These are phyloP conservation scores for Puma concolor DNA, from an alignment of 2,113 vertebrate species.

Conservation along the genomic window DNA sequence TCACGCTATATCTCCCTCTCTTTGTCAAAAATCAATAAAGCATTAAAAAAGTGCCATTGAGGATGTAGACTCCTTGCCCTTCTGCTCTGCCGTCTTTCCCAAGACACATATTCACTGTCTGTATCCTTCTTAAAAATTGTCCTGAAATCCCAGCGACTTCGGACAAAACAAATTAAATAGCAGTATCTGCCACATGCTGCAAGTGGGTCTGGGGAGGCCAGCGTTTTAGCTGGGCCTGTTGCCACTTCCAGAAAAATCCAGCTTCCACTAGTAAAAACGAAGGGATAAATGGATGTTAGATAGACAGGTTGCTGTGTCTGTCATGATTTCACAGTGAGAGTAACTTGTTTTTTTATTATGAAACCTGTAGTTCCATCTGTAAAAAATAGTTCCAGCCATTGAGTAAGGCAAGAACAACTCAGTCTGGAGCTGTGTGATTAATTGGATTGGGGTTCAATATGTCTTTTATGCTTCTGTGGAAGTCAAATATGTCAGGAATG, in stretches of 20 bases:
- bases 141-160: slow-evolving; percentile 15
- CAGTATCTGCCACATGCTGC: neutral
- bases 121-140: neutral
- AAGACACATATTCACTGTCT: neutral
- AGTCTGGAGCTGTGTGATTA: neutral
- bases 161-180: neutral
- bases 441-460: neutral
- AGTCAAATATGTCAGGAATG: neutral
- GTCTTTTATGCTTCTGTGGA: neutral
- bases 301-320: neutral
- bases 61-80: neutral
- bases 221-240: neutral
- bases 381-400: neutral
- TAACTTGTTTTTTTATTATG: slow-evolving; percentile 43
- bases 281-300: neutral
- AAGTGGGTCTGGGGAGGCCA: neutral
- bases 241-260: neutral
- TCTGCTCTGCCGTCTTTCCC: neutral
- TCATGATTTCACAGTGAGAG: neutral
- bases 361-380: neutral
- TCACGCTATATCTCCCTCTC: no score
- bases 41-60: neutral
- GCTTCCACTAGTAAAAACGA: neutral
- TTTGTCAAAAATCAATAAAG: no score
- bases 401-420: neutral